phyloP scores from a whole-genome alignment of 2,888 invertebrate genomes.

The Ceriagrion tenellum region DNA sequence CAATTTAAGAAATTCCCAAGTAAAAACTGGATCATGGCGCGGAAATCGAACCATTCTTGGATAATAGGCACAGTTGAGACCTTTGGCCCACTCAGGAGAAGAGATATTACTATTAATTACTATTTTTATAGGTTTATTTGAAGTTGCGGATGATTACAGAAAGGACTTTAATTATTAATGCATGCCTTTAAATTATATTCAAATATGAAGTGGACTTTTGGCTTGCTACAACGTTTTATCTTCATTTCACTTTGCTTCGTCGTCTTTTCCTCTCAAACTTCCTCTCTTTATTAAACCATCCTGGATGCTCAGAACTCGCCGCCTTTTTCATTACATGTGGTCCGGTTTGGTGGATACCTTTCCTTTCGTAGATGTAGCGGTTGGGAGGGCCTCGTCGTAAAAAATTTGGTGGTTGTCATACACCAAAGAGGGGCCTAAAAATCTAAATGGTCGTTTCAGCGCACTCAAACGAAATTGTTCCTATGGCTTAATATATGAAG shows the following conservation, averaged over 20 bases:
- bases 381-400: neutral
- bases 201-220: neutral
- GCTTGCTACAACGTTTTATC: neutral
- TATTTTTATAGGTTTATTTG: no score
- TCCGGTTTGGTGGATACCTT: neutral
- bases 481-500: neutral
- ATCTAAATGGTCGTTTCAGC: neutral
- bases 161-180: no score
- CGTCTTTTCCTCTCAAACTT: neutral
- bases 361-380: neutral
- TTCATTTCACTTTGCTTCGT: neutral
- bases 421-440: neutral
- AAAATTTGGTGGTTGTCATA: neutral
- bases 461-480: neutral
- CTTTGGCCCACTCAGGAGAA: no score
- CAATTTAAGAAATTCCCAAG: no score
- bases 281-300: neutral
- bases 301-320: neutral
- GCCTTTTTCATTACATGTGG: neutral
- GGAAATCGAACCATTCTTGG: no score
- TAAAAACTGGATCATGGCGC: no score
- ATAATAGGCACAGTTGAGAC: no score
- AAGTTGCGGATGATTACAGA: no score
- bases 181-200: no score
- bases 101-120: no score